Evolutionary conservation across 1,140 invertebrate species (phyloP), one percentile per base, ranked within the genome.

Genomic region (Coelopa frigida): DNA sequence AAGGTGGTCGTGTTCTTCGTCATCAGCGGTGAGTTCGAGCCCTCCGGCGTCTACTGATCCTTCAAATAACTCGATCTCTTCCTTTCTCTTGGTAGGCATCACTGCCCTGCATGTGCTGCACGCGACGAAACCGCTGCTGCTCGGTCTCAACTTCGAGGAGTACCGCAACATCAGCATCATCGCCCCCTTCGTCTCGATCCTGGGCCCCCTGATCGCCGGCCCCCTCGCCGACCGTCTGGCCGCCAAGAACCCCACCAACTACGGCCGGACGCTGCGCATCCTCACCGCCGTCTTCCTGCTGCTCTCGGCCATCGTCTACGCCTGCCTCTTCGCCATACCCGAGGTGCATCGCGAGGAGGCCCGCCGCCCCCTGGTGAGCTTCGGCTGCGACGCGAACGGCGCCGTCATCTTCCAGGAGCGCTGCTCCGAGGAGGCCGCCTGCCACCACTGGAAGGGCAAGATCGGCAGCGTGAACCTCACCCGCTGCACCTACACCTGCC

Each of bases 61-160:
- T 31, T n/a, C n/a, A n/a, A n/a, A n/a, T n/a, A n/a, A 31, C 24
- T 33, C 23, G n/a, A 44, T 14, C 29, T 12, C 17, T 33, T 10
- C 15, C 3, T n/a, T 31, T 24, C 20, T 58, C 49, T 60, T 74
- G 68, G 23, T 67, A 89, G 86, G 80, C 46, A 69, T 89, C 53
- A 82, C 84, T 49, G 83, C 81, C 53, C 71, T 90, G 33, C 80
- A 85, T 52, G 80, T 86, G 11, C 84, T 85, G 60, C 77, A 89
- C 20, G 76, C 83, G 3, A 69, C 82, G 7, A 85, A 87, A 63
- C 88, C 88, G 74, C 68, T 76, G 42, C 61, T 75, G 23, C 70
- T 85, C 37, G 87, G 85, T 3, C 57, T 91, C 33, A 80, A 79
- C 29, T 72, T 77, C 46, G 73, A 78, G 11, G 83, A 90, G 58